phyloP scores from a whole-genome alignment of 2,113 vertebrate genomes.

The Apistogramma diplotaenia region DNA sequence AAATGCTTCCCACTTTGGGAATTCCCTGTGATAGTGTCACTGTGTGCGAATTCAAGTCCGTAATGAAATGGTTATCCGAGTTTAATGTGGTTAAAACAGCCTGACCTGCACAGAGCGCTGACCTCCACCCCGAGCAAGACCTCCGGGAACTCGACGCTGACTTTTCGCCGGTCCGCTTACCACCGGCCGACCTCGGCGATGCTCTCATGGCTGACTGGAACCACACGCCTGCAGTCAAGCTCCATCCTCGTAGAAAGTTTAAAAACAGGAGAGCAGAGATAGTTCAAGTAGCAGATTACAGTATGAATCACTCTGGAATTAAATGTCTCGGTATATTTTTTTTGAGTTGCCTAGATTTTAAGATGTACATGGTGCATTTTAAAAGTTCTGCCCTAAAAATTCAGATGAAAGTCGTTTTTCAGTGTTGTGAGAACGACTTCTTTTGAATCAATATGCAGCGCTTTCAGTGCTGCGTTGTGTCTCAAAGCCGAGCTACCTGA shows the following conservation, averaged over 20 bases:
- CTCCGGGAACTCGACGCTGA: not conserved
- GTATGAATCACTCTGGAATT: not conserved
- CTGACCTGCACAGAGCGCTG: not conserved
- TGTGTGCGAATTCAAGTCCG: not conserved
- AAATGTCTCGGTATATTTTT: not conserved
- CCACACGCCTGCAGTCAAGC: not conserved
- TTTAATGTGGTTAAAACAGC: not conserved
- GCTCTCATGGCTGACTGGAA: not conserved
- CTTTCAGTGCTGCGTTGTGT: not conserved
- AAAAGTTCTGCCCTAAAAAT: not conserved
- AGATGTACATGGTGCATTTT: not conserved
- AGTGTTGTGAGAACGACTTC: not conserved
- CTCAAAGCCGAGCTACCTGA: not conserved
- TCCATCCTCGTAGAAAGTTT: not conserved
- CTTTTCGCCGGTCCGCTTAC: not conserved
- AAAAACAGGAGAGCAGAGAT: not conserved
- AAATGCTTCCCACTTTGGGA: not conserved
- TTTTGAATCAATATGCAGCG: fast-evolving
- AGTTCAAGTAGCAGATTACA: not conserved
- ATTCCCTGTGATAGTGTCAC: not conserved
- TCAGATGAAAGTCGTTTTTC: not conserved
- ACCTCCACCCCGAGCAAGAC: not conserved
- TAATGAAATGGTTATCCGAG: not conserved
- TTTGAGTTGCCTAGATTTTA: not conserved
- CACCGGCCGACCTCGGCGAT: not conserved